phyloP scores from a whole-genome alignment of 1,140 invertebrate species.

The Eulimnadia texana region DNA sequence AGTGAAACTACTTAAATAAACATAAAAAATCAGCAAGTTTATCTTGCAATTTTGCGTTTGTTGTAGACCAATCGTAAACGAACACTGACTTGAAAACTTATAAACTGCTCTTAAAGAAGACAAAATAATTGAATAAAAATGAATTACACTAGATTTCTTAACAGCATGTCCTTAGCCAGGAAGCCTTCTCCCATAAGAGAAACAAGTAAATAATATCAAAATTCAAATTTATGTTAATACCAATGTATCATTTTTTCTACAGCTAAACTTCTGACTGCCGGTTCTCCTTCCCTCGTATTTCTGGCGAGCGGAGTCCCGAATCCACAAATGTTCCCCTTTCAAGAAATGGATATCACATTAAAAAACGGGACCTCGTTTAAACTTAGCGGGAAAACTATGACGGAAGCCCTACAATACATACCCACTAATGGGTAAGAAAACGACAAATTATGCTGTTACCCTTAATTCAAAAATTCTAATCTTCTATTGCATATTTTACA shows the following conservation, averaged over 20 bases:
- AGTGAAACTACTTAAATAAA: too few relatives aligned
- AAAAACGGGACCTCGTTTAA: conserved; percentile 40
- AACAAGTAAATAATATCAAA: conserved; percentile 24
- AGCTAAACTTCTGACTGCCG: conserved; percentile 48
- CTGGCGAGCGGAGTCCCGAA: conserved; percentile 65
- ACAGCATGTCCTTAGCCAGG: conserved; percentile 21
- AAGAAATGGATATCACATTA: conserved; percentile 43
- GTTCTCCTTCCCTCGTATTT: conserved; percentile 48
- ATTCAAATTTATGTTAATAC: too few relatives aligned
- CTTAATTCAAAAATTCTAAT: not conserved
- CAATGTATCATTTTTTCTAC: too few relatives aligned
- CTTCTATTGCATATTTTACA: not conserved
- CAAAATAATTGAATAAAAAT: too few relatives aligned
- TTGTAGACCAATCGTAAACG: too few relatives aligned
- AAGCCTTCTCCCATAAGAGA: conserved; percentile 27
- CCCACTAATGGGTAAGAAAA: conserved; percentile 54
- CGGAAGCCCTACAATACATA: conserved; percentile 51
- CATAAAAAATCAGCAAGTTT: too few relatives aligned
- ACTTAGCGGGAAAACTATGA: conserved; percentile 41
- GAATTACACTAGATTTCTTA: conserved; percentile 28
- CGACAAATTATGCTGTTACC: too few relatives aligned
- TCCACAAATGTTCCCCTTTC: conserved; percentile 55
- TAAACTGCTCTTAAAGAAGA: too few relatives aligned
- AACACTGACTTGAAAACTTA: too few relatives aligned
- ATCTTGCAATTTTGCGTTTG: too few relatives aligned